Evolutionary conservation across 2,888 invertebrate species (phyloP), one percentile per base, ranked within the genome.

Genomic region (Halocaridina rubra): DNA sequence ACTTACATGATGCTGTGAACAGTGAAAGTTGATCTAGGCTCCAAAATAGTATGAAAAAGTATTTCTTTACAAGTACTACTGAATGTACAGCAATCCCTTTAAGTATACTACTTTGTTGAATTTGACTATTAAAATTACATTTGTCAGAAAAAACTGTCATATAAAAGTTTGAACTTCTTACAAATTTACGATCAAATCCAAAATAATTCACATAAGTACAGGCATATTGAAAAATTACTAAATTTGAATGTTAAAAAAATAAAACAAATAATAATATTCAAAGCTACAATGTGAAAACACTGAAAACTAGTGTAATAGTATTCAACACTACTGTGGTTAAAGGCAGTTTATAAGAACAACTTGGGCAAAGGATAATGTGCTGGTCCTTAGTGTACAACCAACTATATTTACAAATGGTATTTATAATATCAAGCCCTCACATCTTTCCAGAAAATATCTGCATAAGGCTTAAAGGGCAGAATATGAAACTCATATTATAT

Each of bases 281-380:
- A 84, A 84, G 82, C 82, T 84, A 84, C 82, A 84, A 84, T 78
- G 82, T 84, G 82, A 84, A 84, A 84, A 84, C 78, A 84, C 78
- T 84, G 78, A 84, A 84, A 84, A 84, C 82, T 84, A 84, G 82
- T 84, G 82, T 84, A 84, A 78, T 84, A 84, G 76, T 81, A 81
- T 81, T 72, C 82, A 84, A 84, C 77, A 84, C 82, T 84, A 84
- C 82, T 77, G 78, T 84, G 82, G 82, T 84, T 84, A 84, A 84
- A 84, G 82, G 82, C 82, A 84, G 78, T 84, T 84, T 84, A n/a
- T 72, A 81, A 84, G 82, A 84, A 84, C 82, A 84, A 84, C 82
- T 78, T 84, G 82, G 82, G 82, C 82, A 74, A 77, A 84, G 82
- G 82, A 84, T 84, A 84, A 71, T 84, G 82, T 84, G 82, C 82